Conservation (phyloP, 92 coral and sea anemone species). For the Plumapathes pennacea region DNA sequence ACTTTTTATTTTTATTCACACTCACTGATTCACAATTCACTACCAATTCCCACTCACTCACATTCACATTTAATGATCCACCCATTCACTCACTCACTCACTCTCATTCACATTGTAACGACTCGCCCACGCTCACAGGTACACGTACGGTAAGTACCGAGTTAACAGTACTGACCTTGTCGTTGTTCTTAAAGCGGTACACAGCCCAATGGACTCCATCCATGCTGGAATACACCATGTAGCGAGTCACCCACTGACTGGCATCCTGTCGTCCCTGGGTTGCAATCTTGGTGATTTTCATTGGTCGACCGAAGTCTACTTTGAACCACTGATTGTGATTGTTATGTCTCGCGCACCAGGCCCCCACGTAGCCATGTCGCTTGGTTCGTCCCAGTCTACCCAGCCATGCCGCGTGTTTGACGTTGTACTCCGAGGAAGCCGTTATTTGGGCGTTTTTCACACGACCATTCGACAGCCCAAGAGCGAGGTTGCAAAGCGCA, state of each 20-base stretch:
- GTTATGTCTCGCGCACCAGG: slow-evolving; percentile 71
- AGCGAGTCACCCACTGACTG: slow-evolving; percentile 55
- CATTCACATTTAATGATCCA: too few species aligned
- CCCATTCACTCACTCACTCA: too few species aligned
- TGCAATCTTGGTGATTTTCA: slow-evolving; percentile 59
- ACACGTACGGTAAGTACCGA: too few species aligned
- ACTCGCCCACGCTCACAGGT: too few species aligned
- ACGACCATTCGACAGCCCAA: slow-evolving; percentile 73
- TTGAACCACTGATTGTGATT: slow-evolving; percentile 71
- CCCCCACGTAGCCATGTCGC: slow-evolving; percentile 52
- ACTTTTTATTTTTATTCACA: too few species aligned
- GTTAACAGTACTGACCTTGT: slow-evolving; percentile 29
- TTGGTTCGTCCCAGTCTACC: slow-evolving; percentile 52
- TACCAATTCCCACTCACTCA: too few species aligned
- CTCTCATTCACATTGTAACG: too few species aligned
- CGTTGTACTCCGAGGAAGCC: slow-evolving; percentile 60
- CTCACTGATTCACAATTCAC: too few species aligned
- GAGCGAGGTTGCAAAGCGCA: slow-evolving; percentile 22
- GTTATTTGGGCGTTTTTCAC: slow-evolving; percentile 51
- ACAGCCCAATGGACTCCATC: slow-evolving; percentile 52
- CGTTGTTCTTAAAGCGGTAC: slow-evolving; percentile 38
- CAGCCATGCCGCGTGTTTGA: slow-evolving; percentile 43
- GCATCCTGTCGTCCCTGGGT: slow-evolving; percentile 61
- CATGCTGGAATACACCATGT: slow-evolving; percentile 36
- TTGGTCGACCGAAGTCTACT: slow-evolving; percentile 59